A percentile compares a stretch with the other conserved stretches of the same genome.
Conservation (phyloP, 2,113 vertebrate species). For the Pitta sordida region DNA sequence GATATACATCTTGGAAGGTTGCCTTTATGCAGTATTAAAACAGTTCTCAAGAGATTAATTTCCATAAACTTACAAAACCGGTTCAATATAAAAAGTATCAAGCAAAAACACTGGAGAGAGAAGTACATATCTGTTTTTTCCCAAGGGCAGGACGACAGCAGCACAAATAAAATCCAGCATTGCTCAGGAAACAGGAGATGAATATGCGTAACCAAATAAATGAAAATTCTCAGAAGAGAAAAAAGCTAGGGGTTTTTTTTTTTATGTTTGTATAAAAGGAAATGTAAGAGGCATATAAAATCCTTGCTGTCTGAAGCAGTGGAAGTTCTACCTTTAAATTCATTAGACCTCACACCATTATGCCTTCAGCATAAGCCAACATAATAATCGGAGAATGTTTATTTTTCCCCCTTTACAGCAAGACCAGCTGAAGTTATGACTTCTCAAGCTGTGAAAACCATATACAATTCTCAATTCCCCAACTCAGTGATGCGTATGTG, state of each 20-base stretch:
- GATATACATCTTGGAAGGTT: neutral
- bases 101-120: neutral
- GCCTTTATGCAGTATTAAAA: neutral
- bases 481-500: accelerated
- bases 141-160: neutral
- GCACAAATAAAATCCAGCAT: neutral
- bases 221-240: neutral
- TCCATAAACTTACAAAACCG: neutral
- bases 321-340: neutral
- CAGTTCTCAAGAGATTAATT: neutral
- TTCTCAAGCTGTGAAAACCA: neutral
- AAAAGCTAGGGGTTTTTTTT: neutral
- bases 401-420: neutral
- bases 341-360: neutral
- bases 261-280: neutral
- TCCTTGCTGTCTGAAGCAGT: accelerated
- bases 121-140: neutral
- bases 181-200: neutral
- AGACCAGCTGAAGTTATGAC: accelerated
- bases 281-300: neutral
- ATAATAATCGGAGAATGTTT: neutral
- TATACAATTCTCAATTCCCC: neutral
- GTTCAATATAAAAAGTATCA: neutral
- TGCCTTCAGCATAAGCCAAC: neutral
- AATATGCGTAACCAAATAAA: neutral